Conservation (phyloP, 2,113 vertebrate genomes). For the Toxotes jaculatrix region DNA sequence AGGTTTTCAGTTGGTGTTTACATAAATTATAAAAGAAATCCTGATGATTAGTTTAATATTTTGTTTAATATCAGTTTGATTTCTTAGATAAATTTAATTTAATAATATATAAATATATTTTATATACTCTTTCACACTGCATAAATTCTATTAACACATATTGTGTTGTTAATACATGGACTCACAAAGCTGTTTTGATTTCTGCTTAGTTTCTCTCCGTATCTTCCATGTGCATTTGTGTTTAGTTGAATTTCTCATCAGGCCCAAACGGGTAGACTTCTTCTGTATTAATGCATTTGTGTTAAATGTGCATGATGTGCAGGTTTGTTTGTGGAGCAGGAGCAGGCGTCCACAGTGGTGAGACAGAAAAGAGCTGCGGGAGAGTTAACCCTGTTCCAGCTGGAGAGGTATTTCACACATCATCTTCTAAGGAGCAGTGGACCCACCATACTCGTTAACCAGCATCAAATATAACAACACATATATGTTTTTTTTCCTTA, state of each 20-base stretch:
- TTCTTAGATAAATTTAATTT: not conserved
- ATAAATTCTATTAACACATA: too few relatives aligned
- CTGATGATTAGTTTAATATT: too few relatives aligned
- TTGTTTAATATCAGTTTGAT: not conserved
- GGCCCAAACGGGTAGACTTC: too few relatives aligned
- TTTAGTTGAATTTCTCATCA: not conserved
- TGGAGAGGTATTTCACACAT: constrained; percentile 75
- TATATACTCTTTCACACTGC: not conserved
- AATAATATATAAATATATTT: not conserved
- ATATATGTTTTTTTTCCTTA: not conserved
- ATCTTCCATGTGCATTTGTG: not conserved
- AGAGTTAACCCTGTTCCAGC: constrained; percentile 62
- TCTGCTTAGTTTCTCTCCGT: not conserved
- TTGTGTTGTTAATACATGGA: not conserved
- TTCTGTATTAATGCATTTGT: not conserved
- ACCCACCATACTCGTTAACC: not conserved
- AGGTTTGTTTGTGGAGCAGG: constrained; percentile 75
- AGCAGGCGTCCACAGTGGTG: constrained; percentile 72
- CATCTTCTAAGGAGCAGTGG: not conserved
- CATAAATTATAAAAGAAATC: not conserved
- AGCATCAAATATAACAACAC: not conserved
- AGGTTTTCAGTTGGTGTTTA: not conserved
- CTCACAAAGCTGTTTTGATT: not conserved
- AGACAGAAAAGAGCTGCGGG: constrained; percentile 76
- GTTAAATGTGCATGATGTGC: not conserved